Base-by-base conservation (phyloP, 2,113 vertebrate species). In the Burhinus oedicnemus region DNA sequence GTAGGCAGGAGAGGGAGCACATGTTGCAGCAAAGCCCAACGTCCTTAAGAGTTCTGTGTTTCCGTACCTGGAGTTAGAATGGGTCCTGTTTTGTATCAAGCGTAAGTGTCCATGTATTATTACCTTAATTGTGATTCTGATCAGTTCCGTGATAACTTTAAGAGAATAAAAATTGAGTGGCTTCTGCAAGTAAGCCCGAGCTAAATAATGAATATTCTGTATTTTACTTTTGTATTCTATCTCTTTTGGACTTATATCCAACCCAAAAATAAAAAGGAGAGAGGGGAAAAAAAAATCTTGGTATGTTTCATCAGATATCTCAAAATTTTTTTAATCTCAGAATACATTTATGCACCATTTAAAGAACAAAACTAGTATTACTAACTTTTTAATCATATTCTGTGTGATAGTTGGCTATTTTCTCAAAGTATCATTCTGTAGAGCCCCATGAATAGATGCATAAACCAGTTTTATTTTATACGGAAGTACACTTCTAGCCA, bases 1-100 rank as follows among this genome's bases (percentile, higher is more conserved):
- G 77, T 13, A 32, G 74, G 92, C 92, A 93, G 90, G 90, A 93
- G 88, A 87, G 82, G 90, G 88, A 93, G 85, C 74, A 87, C 81
- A 18, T 11, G 40, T 75, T 91, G 69, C 57, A 93, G 61, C 42
- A 82, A 84, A 94, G 45, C 26, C 36, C 29, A 85, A 1, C 8
- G n/a, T 60, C 42, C 44, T 51, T 7, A 34, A 55, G 51, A 82
- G 44, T 68, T 90, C 52, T 51, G 5, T 55, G 8, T 84, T 83
- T 75, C 52, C 26, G 2, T n/a, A 7, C 26, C 70, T 79, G 47
- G 60, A 64, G 29, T 82, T 82, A 78, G 65, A 75, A 51, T n/a
- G 5, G 21, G 17, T 84, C 42, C 61, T 79, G 23, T 22, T 66
- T 54, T 81, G 27, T 58, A 17, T 23, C 21, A 66, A 19, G 49